Evolutionary conservation across 2,113 vertebrate genomes (phyloP), one percentile per base, ranked within the genome.

Genomic region (Anser cygnoides): DNA sequence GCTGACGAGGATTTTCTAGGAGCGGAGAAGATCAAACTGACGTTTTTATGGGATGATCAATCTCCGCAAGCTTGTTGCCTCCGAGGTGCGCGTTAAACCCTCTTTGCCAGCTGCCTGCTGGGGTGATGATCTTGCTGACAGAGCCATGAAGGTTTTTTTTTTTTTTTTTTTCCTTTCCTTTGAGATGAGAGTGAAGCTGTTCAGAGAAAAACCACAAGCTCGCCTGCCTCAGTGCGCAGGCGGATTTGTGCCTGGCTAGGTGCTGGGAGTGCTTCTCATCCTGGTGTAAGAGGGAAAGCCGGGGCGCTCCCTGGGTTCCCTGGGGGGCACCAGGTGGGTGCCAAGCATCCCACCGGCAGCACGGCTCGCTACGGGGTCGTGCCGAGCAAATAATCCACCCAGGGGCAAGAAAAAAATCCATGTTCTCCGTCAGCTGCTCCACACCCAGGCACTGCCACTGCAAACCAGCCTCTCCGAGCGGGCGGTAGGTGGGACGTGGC

Each of bases 91-190:
- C 0, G 0, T 74, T 70, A 63, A 95, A 86, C n/a, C 89, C 72
- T 90, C 93, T 91, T 50, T 96, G 78, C 91, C 90, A 91, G 90
- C 93, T 96, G 92, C 87, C 87, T 91, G 71, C 87, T 82, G 84
- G 62, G 86, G 65, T 13, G 84, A 71, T 54, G 82, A 92, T 83
- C 65, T 66, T 35, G 63, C 95, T 95, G 93, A 86, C 79, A 63
- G 85, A 84, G 80, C 57, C 43, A 15, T 3, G 0, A 7, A 77
- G 65, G 46, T 13, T 43, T 43, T 62, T 62, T 37, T 77, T 82
- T n/a, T n/a, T n/a, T 20, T 13, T 35, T 35, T 63, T 63, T 49
- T 18, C 21, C n/a, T 82, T 78, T 46, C 84, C 59, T 65, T 55
- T 74, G 67, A 84, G 67, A 66, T 76, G 74, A 67, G 57, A 88